phyloP scores from a whole-genome alignment of 2,888 invertebrate genomes.

The Xylota sylvarum region DNA sequence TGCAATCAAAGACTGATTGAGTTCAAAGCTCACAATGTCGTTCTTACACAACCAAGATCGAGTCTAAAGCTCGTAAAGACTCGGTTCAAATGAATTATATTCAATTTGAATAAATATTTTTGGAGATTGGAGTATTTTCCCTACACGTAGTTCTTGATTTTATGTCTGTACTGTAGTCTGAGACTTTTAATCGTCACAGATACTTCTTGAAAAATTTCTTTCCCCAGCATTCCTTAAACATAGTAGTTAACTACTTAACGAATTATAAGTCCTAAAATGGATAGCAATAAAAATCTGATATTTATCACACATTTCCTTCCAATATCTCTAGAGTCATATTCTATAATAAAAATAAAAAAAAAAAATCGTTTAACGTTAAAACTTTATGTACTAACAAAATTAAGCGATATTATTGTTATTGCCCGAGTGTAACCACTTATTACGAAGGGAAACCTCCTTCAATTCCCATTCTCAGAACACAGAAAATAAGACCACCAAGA shows the following conservation, averaged over 20 bases:
- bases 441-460: slow-evolving; percentile 6
- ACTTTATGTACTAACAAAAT: slow-evolving; percentile 43
- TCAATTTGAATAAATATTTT: too few relatives aligned
- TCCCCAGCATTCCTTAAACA: not conserved
- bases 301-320: not conserved
- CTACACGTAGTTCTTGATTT: too few relatives aligned
- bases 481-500: slow-evolving; percentile 53
- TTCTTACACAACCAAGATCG: too few relatives aligned
- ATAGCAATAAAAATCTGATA: not conserved
- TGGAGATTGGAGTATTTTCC: too few relatives aligned
- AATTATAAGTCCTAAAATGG: not conserved
- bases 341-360: not conserved
- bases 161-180: too few relatives aligned
- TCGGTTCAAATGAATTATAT: too few relatives aligned
- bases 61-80: too few relatives aligned
- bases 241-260: not conserved
- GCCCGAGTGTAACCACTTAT: slow-evolving; percentile 34
- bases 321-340: not conserved
- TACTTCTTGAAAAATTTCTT: not conserved
- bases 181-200: too few relatives aligned
- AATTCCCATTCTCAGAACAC: not conserved
- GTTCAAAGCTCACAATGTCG: too few relatives aligned
- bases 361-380: slow-evolving; percentile 10
- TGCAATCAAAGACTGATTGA: too few relatives aligned
- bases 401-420: slow-evolving; percentile 54